Base-by-base conservation (phyloP, 2,113 vertebrate species). In the Tenrec ecaudatus region DNA sequence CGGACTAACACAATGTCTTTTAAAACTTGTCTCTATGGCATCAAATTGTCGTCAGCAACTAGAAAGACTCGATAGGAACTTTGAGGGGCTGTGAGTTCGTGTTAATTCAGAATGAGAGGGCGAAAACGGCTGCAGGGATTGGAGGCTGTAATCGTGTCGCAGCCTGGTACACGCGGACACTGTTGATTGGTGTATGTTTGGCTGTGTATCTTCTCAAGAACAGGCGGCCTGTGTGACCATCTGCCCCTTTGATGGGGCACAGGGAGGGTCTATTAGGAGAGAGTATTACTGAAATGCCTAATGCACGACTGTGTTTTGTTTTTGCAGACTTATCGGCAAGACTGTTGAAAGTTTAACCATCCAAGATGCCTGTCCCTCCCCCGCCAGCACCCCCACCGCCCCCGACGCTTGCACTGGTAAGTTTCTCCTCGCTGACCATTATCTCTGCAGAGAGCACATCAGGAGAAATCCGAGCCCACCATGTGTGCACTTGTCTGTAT, bases 351-450 rank as follows among this genome's bases (percentile, higher is more conserved):
- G 81, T 92, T 69, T 95, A 97, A 98, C 94, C 85, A 69, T 96
- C 92, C 97, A 98, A 98, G 97, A 99, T 99, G 99, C 99, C 99
- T 0, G 99, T 98, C 76, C 99, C 99, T 47, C 99, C 99, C 3
- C 99, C 97, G 20, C 99, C 98, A 1, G 98, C 98, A 11, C 98
- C 99, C 0, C 99, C 98, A 0, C 99, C 99, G 0, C 99, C 99
- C 2, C 99, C 99, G 64, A 99, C 99, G 1, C 94, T 99, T 66
- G 69, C 98, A 80, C 6, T 97, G 97, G 99, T 99, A 97, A 98
- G 98, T 98, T 90, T 68, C 38, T 27, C 64, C n/a, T 66, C 17
- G 31, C 22, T 11, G 4, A 58, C 58, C 9, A 0, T 38, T 12
- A 36, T 57, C 47, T 23, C 4, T 60, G 15, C 36, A 1, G 11